phyloP scores from a whole-genome alignment of 2,888 invertebrate genomes.

The Octonoba sinensis region DNA sequence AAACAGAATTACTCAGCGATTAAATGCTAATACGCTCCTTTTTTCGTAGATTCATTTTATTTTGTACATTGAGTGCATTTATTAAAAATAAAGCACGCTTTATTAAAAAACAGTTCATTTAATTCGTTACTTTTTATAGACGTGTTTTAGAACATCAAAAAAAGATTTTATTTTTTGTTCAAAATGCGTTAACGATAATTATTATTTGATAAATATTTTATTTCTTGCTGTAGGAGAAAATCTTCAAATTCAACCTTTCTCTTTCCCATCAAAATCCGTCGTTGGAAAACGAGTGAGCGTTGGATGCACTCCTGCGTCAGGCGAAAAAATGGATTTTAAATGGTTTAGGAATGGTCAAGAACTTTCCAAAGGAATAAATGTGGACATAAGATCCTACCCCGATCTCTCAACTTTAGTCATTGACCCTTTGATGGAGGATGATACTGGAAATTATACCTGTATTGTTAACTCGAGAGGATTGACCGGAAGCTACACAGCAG shows the following conservation, averaged over 20 bases:
- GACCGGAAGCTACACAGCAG: neutral
- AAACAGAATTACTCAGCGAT: too few species aligned
- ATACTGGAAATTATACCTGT: conserved; percentile 35
- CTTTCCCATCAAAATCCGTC: conserved; percentile 24
- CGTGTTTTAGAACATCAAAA: too few species aligned
- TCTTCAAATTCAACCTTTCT: conserved; percentile 19
- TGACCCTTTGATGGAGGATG: conserved; percentile 21
- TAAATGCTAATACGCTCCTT: too few species aligned
- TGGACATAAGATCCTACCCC: conserved; percentile 31
- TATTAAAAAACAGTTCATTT: too few species aligned
- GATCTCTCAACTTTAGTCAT: conserved; percentile 35
- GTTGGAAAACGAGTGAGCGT: conserved; percentile 33
- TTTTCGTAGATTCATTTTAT: too few species aligned
- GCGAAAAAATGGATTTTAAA: conserved; percentile 47
- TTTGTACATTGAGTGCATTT: too few species aligned
- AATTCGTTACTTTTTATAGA: too few species aligned
- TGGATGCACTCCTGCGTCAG: conserved; percentile 24
- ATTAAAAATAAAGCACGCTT: too few species aligned
- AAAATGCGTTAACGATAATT: too few species aligned
- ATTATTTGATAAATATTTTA: too few species aligned
- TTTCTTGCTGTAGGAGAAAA: too few species aligned
- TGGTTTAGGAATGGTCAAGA: conserved; percentile 53
- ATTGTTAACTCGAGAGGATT: conserved; percentile 2
- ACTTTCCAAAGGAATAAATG: conserved; percentile 2
- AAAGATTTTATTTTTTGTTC: too few species aligned